A percentile compares a stretch with the other conserved stretches of the same genome.
These are phyloP conservation scores for Rhagologus leucostigma DNA, from an alignment of 2,113 vertebrate genomes.

Conservation along the genomic window DNA sequence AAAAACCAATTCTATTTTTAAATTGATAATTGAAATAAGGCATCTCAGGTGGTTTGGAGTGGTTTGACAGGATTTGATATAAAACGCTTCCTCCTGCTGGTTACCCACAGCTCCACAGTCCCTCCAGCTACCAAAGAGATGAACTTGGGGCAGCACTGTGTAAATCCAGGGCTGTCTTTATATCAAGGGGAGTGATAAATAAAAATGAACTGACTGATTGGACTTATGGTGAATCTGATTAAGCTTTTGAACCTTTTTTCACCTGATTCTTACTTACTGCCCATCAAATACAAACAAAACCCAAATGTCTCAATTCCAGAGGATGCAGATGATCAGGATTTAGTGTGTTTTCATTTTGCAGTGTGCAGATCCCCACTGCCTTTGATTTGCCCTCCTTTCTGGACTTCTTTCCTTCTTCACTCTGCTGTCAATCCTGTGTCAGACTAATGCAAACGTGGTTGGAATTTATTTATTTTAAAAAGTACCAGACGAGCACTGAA, in stretches of 20 bases:
- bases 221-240: not conserved
- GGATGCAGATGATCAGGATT: not conserved
- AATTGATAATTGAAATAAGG: constrained; percentile 22
- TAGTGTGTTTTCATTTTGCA: not conserved
- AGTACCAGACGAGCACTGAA: not conserved
- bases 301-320: not conserved
- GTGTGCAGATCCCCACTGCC: fast-evolving
- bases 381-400: not conserved
- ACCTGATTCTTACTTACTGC: not conserved
- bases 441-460: not conserved
- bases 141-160: not conserved
- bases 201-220: not conserved
- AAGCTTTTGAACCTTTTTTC: not conserved
- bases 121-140: not conserved
- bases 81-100: not conserved
- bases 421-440: fast-evolving
- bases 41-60: constrained; percentile 2
- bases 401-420: not conserved
- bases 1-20: constrained; percentile 29
- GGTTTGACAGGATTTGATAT: not conserved
- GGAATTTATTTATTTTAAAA: not conserved
- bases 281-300: not conserved
- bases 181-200: not conserved
- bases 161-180: not conserved
- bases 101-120: not conserved